Conservation (phyloP, 2,888 invertebrate species). For the Latheticus oryzae region DNA sequence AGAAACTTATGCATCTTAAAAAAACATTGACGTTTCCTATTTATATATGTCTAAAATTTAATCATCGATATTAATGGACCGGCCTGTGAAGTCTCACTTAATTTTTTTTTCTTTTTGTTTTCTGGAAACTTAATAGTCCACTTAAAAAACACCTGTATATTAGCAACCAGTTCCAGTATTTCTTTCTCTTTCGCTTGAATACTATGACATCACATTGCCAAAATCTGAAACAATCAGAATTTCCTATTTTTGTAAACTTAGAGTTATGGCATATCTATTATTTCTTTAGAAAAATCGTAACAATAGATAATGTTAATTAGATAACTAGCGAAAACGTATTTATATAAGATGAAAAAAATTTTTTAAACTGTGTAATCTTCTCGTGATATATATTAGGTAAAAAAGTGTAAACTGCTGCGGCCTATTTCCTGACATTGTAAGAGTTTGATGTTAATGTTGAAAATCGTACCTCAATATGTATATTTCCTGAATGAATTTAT, state of each 20-base stretch:
- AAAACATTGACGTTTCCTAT: too few relatives aligned
- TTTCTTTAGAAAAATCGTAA: conserved; percentile 5
- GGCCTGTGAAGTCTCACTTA: too few relatives aligned
- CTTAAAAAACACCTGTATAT: too few relatives aligned
- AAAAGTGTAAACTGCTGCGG: conserved; percentile 39
- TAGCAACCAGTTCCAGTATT: too few relatives aligned
- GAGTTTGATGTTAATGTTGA: conserved; percentile 42
- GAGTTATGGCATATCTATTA: conserved; percentile 35
- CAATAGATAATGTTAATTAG: conserved; percentile 26
- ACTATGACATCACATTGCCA: conserved; percentile 33
- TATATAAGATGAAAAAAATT: conserved; percentile 16
- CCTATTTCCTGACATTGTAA: conserved; percentile 37
- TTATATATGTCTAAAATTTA: too few relatives aligned
- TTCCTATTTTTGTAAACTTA: conserved; percentile 32
- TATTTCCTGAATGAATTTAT: conserved; percentile 41
- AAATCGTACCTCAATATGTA: conserved; percentile 35
- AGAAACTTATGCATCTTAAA: too few relatives aligned
- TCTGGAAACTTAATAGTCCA: too few relatives aligned
- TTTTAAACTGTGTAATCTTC: conserved; percentile 35
- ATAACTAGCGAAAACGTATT: conserved; percentile 20
- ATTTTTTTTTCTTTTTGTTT: too few relatives aligned
- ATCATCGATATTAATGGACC: too few relatives aligned
- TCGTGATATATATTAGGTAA: conserved; percentile 35
- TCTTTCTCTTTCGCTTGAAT: too few relatives aligned
- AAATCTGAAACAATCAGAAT: conserved; percentile 22